Percentiles rank a stretch among this genome's conserved stretches.
These are phyloP conservation scores for Anthopleura sola DNA, from an alignment of 64 coral and sea anemone genomes.

Conservation along the genomic window DNA sequence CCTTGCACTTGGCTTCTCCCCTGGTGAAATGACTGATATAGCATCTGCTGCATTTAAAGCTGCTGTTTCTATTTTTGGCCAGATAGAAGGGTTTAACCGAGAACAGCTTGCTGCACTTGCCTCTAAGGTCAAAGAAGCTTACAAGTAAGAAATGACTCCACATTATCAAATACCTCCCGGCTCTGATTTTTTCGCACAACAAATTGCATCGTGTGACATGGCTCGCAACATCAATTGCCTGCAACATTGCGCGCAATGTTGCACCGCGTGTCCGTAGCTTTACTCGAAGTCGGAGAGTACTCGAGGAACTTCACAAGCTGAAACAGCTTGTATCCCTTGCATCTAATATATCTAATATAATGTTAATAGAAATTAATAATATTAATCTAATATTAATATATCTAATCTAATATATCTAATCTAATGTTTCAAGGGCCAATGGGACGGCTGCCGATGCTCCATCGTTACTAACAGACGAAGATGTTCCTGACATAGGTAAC, in stretches of 20 bases:
- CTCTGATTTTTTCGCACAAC: not conserved
- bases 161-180: not conserved
- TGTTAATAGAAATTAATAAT: too few relatives aligned
- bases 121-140: conserved; percentile 2
- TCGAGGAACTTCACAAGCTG: not conserved
- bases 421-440: not conserved
- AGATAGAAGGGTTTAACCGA: not conserved
- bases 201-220: too few relatives aligned
- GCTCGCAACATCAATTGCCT: too few relatives aligned
- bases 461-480: not conserved
- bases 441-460: conserved; percentile 18
- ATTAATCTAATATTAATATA: too few relatives aligned
- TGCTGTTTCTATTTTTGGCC: not conserved
- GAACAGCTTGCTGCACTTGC: conserved; percentile 14
- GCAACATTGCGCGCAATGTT: too few relatives aligned
- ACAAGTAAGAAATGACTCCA: not conserved
- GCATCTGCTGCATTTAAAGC: not conserved
- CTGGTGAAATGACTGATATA: not conserved
- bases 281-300: not conserved
- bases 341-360: too few relatives aligned
- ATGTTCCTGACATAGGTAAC: not conserved
- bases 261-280: too few relatives aligned
- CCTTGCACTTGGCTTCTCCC: conserved; percentile 40
- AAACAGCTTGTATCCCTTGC: too few relatives aligned
- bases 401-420: not conserved